Evolutionary conservation across 2,888 invertebrate genomes (phyloP).

Genomic region (Bugula neritina): DNA sequence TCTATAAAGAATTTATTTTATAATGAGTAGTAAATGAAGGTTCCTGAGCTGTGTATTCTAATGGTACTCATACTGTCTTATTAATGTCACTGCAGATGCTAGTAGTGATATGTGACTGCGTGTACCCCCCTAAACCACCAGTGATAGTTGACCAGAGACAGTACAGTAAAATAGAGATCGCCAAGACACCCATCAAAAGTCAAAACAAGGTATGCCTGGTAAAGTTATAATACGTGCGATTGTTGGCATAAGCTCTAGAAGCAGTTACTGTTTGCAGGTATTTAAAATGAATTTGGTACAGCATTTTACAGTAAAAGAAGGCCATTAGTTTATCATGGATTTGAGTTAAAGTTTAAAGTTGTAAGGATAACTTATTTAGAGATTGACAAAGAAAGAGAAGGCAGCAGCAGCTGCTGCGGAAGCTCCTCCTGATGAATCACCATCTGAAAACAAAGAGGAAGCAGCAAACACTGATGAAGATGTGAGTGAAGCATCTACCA

Average conservation of each 20-base stretch:
- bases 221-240: too few species aligned
- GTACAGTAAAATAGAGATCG: slow-evolving; percentile 23
- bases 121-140: slow-evolving; percentile 9
- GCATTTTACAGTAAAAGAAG: too few species aligned
- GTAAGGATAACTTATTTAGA: too few species aligned
- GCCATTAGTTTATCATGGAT: too few species aligned
- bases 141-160: neutral
- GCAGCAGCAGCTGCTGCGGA: neutral
- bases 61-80: too few species aligned
- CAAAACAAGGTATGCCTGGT: neutral
- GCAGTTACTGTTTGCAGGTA: too few species aligned
- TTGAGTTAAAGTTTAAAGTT: too few species aligned
- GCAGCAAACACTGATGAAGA: neutral
- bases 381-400: neutral
- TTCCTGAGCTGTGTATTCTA: too few species aligned
- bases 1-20: too few species aligned
- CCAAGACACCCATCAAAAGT: slow-evolving; percentile 7
- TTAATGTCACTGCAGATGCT: slow-evolving; percentile 7
- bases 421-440: neutral
- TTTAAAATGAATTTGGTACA: too few species aligned
- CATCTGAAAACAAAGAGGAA: neutral
- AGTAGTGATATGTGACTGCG: slow-evolving; percentile 18
- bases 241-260: too few species aligned
- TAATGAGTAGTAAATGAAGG: too few species aligned
- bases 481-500: neutral